Conservation (phyloP, 1,140 invertebrate species). For the Araneus ventricosus region DNA sequence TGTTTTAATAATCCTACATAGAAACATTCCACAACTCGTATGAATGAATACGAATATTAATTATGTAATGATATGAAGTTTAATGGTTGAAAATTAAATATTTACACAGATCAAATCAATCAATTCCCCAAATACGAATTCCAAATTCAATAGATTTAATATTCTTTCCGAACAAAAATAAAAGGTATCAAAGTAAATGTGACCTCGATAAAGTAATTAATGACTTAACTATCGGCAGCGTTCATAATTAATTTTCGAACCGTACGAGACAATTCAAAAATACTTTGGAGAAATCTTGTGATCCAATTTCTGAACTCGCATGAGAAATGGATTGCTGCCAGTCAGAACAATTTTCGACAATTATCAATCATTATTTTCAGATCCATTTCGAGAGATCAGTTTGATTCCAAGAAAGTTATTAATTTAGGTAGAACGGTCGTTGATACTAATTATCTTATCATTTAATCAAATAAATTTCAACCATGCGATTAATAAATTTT, state of each 20-base stretch:
- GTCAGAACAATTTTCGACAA: slow-evolving; percentile 9
- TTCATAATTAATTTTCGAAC: slow-evolving; percentile 40
- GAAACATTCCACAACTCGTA: too few species aligned
- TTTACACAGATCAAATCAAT: neutral
- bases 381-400: neutral
- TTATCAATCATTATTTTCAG: slow-evolving; percentile 33
- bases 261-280: neutral
- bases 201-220: slow-evolving; percentile 27
- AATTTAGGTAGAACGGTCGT: neutral
- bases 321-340: neutral
- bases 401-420: slow-evolving; percentile 20
- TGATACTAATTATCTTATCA: neutral
- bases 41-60: too few species aligned
- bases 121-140: neutral
- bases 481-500: neutral
- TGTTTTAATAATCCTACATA: too few species aligned
- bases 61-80: too few species aligned
- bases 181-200: neutral
- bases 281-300: neutral
- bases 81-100: neutral
- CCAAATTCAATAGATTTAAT: neutral
- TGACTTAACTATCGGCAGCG: neutral
- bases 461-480: slow-evolving; percentile 12
- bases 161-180: slow-evolving; percentile 6
- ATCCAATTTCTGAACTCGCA: slow-evolving; percentile 17